Conservation (phyloP, 2,797 vertebrate genomes). For the Amblyopsis hoosieri region DNA sequence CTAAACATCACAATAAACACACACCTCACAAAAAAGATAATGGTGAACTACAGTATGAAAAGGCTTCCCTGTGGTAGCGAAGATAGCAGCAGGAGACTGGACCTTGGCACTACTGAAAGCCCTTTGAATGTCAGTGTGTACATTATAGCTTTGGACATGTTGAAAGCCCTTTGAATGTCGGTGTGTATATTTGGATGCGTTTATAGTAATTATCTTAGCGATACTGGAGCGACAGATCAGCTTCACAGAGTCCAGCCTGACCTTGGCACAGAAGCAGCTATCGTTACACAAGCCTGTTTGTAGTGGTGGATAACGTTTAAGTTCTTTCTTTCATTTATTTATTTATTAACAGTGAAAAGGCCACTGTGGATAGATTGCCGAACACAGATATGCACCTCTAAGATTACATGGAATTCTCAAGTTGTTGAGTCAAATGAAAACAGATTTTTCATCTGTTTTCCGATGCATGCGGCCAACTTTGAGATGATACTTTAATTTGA, state of each 20-base stretch:
- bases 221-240: constrained; percentile 17
- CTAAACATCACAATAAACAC: too few relatives aligned
- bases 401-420: constrained; percentile 4
- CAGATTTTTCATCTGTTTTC: not conserved
- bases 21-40: not conserved
- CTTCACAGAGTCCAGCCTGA: constrained; percentile 25
- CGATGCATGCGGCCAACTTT: constrained; percentile 1
- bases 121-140: constrained; percentile 3
- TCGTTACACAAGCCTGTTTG: constrained; percentile 37
- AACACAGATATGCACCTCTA: constrained; percentile 23
- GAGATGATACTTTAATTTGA: not conserved
- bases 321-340: too few relatives aligned
- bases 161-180: constrained; percentile 26
- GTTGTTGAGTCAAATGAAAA: constrained; percentile 11
- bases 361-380: constrained; percentile 20
- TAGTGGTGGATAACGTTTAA: constrained; percentile 30
- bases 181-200: constrained; percentile 27
- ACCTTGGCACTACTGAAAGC: constrained; percentile 40
- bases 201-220: constrained; percentile 42
- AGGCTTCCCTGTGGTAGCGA: constrained; percentile 28
- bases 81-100: constrained; percentile 53
- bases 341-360: constrained; percentile 14
- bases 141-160: not conserved
- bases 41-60: constrained; percentile 27
- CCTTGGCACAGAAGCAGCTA: constrained; percentile 37